Base-by-base conservation (phyloP, 2,888 invertebrate species). In the Oscheius myriophilus region DNA sequence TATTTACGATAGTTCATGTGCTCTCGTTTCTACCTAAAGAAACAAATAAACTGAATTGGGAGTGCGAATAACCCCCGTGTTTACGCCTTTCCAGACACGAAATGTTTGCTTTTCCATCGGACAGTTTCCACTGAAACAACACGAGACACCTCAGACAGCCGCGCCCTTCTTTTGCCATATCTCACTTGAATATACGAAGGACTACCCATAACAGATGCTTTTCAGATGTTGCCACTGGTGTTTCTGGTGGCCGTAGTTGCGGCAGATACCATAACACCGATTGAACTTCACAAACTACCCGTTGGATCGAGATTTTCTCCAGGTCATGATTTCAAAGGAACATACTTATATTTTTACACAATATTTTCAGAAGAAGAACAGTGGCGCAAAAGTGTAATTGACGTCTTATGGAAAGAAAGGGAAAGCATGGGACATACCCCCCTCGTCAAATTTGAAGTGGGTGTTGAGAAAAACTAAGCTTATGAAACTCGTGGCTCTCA, bases 371-470 rank as follows among this genome's bases (percentile, higher is more conserved):
- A 72, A 12, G 79, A 79, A 49, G 65, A 68, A 4, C 46, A 69
- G 68, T 82, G 81, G 81, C 59, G 76, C 41, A 55, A 69, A 7
- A 49, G 68, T 6, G 80, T 81, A 4, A 76, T 83, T 16, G 66
- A 69, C 18, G 73, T 72, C 58, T 59, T 83, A 39, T 82, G 82
- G 82, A 67, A 69, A 2, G 83, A 83, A 41, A 63, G 83, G 7
- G 39, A 59, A 11, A 23, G 61, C 18, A 82, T 83, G 81, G 79
- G 76, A 23, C 75, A 77, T 59, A 83, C 82, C 11, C 82, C 81
- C 2, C 62, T 83, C 11, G 64, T 71, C 16, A 69, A 72, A 51
- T 71, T 72, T 53, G 55, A 52, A 23, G 74, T 74, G 33, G 14
- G 57, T 57, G 14, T 43, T n/a, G n/a, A n/a, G 14, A 14, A 41